Base-by-base conservation (phyloP, 2,888 invertebrate species). In the Oxystoma pomonae region DNA sequence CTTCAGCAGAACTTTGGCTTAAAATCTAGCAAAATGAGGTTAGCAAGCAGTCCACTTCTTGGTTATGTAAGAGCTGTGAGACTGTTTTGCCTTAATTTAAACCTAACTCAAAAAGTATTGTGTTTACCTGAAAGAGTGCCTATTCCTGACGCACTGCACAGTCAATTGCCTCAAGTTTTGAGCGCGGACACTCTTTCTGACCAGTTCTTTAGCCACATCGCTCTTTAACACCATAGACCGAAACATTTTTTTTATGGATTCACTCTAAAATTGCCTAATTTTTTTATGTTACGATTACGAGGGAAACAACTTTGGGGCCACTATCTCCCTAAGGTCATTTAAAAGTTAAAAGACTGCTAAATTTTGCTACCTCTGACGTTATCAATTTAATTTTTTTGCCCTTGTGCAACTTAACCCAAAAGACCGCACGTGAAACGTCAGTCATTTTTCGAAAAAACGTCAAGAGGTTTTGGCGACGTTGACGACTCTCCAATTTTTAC, bases 171-270 rank as follows among this genome's bases (percentile, higher is more conserved):
- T 84, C 67, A 84, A 79, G 71, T 83, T 77, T 78, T 86, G 88
- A 68, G 80, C 80, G 74, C 86, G 81, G 68, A 84, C 76, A 72
- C 83, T 82, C 81, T 85, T 86, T 78, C 84, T 85, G 58, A 89
- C 78, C 74, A 85, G 81, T 76, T 85, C 83, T 75, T 86, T 87
- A 73, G 89, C 78, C 73, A 87, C 80, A 78, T 88, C 87, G 79
- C 87, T 88, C 83, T 89, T 87, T 80, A 86, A 81, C 76, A 86
- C 81, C 75, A 89, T 86, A 80, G 89, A 87, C 83, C 91, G 87
- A 81, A 91, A 84, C 91, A 91, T 91, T 80, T 83, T 83, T 61
- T 65, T n/a, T 35, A 64, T 61, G 16, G 53, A 53, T 53, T 50
- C n/a, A 53, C 3, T 53, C n/a, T 17, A 53, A 17, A 53, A 53